A percentile compares a stretch with the other conserved stretches of the same genome.
Conservation (phyloP, 2,113 vertebrate species). For the Suncus etruscus region DNA sequence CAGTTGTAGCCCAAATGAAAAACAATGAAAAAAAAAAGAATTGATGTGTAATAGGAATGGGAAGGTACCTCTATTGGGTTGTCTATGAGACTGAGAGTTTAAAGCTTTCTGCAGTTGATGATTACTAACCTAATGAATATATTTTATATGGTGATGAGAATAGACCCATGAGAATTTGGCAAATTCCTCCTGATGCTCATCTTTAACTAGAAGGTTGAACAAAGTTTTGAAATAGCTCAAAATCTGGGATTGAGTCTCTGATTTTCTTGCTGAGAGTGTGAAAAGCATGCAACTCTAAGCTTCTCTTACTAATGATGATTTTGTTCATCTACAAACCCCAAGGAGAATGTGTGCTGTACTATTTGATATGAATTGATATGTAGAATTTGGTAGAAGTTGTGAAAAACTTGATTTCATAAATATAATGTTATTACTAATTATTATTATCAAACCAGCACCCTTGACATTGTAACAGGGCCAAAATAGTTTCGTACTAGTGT, state of each 20-base stretch:
- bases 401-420: conserved; percentile 36
- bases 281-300: not conserved
- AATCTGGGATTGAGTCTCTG: not conserved
- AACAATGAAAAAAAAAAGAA: too few species aligned
- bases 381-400: conserved; percentile 6
- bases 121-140: not conserved
- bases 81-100: not conserved
- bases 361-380: conserved; percentile 12
- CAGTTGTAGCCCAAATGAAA: not conserved
- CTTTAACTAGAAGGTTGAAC: not conserved
- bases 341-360: not conserved
- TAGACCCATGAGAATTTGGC: not conserved
- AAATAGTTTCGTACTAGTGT: not conserved
- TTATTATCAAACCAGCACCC: too few species aligned
- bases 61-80: not conserved
- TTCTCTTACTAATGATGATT: conserved; percentile 1
- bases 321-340: conserved; percentile 45
- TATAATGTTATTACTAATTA: not conserved
- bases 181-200: not conserved
- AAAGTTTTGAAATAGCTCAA: not conserved
- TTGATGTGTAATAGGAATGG: rapidly evolving
- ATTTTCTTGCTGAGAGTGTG: not conserved
- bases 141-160: not conserved
- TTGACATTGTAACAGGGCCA: not conserved
- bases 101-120: not conserved